phyloP scores from a whole-genome alignment of 2,113 vertebrate genomes.

The Malurus melanocephalus region DNA sequence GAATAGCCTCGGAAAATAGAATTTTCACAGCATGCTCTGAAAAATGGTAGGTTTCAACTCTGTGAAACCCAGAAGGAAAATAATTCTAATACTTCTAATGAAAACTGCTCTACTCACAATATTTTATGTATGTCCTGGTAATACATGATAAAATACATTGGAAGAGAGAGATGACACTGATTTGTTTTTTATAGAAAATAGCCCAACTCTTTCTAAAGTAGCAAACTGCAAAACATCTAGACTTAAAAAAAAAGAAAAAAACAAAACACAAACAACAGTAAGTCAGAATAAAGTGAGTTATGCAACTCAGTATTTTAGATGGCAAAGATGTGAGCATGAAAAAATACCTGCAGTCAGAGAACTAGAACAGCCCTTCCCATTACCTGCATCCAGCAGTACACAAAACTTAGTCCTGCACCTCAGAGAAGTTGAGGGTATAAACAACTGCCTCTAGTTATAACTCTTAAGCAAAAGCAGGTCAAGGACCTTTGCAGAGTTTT shows the following conservation, averaged over 20 bases:
- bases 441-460: not conserved
- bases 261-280: not conserved
- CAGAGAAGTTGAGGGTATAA: not conserved
- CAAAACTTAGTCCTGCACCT: not conserved
- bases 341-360: not conserved
- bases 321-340: not conserved
- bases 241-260: not conserved
- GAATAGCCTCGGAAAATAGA: not conserved
- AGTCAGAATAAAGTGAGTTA: not conserved
- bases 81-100: not conserved
- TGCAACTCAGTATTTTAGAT: not conserved
- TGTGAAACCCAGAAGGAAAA: not conserved
- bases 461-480: not conserved
- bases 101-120: not conserved
- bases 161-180: not conserved
- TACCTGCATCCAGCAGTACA: not conserved
- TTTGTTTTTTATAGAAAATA: not conserved
- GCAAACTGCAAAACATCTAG: not conserved
- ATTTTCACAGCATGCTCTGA: slow-evolving; percentile 17
- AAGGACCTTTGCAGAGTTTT: not conserved
- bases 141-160: not conserved
- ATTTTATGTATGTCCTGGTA: not conserved
- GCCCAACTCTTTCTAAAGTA: not conserved
- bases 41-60: not conserved
- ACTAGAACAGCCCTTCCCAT: not conserved